Base-by-base conservation (phyloP, 2,888 invertebrate species). In the Acronicta alni region DNA sequence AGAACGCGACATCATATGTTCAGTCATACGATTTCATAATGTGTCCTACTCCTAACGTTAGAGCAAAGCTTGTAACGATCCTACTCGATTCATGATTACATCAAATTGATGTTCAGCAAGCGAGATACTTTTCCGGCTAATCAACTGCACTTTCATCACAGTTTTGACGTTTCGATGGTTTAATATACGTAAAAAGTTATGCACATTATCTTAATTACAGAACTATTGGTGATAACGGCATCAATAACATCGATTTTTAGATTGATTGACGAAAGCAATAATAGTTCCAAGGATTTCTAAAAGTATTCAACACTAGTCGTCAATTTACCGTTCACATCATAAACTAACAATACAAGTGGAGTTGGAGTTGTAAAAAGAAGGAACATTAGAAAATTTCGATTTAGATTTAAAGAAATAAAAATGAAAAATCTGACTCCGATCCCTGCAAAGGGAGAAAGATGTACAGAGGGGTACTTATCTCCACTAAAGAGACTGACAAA, bases 71-170 rank as follows among this genome's bases (percentile, higher is more conserved):
- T 48, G 60, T 73, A 67, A 72, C 73, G 67, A 75, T 67, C 77
- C 60, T 77, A 67, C 75, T 79, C 86, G 86, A 90, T 89, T 89
- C 75, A 79, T 86, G 87, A 90, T 89, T 89, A 84, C 81, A 75
- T 75, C 82, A 87, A 90, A 89, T 88, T 87, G 87, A 75, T 84
- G 81, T 74, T 79, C 82, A 87, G 83, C 87, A 77, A 85, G 85
- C 86, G 85, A 77, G 82, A 88, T 85, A 89, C 89, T 85, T 81
- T 82, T 58, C 57, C 60, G 53, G 49, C 57, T 57, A 72, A 61
- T 72, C 48, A 58, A 77, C 54, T 39, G 49, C 41, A 64, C 61
- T 46, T 32, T 1, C 61, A 65, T 68, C 17, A 69, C 57, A 63
- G 63, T 63, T 57, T 58, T 68, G 68, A 62, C 48, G 58, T 62